These are phyloP conservation scores for Drosophila arizonae DNA, from an alignment of 1,140 invertebrate species.

Conservation along the genomic window DNA sequence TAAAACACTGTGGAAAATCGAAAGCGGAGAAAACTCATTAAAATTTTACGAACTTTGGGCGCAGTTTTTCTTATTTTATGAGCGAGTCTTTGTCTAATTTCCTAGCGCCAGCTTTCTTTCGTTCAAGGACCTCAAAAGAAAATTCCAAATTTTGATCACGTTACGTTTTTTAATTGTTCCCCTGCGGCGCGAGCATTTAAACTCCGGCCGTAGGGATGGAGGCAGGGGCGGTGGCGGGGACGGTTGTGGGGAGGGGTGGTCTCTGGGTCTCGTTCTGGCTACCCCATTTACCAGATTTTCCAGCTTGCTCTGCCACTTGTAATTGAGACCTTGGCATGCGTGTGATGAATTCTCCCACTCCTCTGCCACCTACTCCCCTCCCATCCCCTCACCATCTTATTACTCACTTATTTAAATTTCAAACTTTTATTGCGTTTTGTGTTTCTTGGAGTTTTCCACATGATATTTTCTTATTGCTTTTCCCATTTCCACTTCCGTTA, in stretches of 20 bases:
- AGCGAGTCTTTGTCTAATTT: slow-evolving; percentile 69
- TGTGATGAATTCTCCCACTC: slow-evolving; percentile 36
- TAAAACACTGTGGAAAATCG: slow-evolving; percentile 55
- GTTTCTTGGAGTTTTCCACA: slow-evolving; percentile 20
- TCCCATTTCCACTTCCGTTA: not conserved
- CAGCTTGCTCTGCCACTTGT: slow-evolving; percentile 19
- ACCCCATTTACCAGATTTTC: slow-evolving; percentile 18
- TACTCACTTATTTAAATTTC: slow-evolving; percentile 45
- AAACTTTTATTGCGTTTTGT: slow-evolving; percentile 72
- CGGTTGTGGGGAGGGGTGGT: not conserved
- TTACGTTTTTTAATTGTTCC: slow-evolving; percentile 81
- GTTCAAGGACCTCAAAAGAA: slow-evolving; percentile 70
- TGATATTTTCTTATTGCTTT: slow-evolving; percentile 34
- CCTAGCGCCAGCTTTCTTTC: slow-evolving; percentile 51
- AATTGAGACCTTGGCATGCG: slow-evolving; percentile 62
- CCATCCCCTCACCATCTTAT: not conserved
- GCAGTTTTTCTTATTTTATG: slow-evolving; percentile 80
- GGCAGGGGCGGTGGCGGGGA: not conserved
- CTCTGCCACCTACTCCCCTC: not conserved
- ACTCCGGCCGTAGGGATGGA: not conserved
- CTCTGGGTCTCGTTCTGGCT: not conserved
- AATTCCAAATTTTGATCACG: slow-evolving; percentile 79
- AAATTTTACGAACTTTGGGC: slow-evolving; percentile 77
- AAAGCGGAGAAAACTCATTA: slow-evolving; percentile 69
- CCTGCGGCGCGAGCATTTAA: slow-evolving; percentile 74